Evolutionary conservation across 2,113 vertebrate genomes (phyloP).

Genomic region (Zingel zingel): DNA sequence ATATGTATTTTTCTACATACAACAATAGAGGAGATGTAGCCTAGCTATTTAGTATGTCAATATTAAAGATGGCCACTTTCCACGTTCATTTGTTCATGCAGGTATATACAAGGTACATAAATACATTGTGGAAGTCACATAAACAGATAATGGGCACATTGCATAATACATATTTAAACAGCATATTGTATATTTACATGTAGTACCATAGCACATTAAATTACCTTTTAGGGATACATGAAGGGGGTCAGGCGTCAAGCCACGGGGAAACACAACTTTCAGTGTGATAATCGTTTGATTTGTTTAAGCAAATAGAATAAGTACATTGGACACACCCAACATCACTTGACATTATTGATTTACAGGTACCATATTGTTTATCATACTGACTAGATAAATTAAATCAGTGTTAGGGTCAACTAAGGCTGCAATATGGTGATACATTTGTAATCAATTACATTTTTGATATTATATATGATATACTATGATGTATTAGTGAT

Average conservation of each 20-base stretch:
- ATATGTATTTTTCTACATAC: neutral
- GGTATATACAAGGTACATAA: neutral
- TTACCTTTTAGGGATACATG: neutral
- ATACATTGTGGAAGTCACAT: neutral
- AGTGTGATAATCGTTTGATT: neutral
- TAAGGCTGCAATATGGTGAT: neutral
- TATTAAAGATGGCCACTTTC: slow-evolving; percentile 51
- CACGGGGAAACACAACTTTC: neutral
- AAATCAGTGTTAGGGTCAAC: neutral
- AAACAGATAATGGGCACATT: neutral
- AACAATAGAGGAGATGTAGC: neutral
- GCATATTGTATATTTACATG: too few species aligned
- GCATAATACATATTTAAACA: neutral
- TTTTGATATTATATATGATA: neutral
- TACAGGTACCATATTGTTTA: neutral
- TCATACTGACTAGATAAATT: neutral
- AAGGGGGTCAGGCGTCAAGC: neutral
- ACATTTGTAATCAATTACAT: too few species aligned
- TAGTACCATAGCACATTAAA: neutral
- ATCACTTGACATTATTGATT: neutral
- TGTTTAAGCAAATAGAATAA: neutral
- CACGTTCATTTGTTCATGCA: slow-evolving; percentile 2
- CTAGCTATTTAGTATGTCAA: neutral
- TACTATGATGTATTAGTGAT: neutral
- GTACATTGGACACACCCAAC: neutral